Evolutionary conservation across 1,140 invertebrate species (phyloP).

Genomic region (Leucophenga varia): DNA sequence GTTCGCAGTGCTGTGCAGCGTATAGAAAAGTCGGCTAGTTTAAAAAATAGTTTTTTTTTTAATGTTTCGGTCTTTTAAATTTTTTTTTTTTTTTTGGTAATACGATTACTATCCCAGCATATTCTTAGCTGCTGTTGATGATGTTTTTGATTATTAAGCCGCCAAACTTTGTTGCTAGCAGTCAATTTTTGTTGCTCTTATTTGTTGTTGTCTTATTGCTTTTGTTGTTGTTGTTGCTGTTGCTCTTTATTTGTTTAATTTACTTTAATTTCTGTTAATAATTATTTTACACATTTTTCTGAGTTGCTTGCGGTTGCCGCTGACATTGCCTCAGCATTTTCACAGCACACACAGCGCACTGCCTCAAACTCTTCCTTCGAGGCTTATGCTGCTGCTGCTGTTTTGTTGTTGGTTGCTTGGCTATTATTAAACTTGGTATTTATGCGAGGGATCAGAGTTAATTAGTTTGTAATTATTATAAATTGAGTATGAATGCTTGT

Average conservation of each 20-base stretch:
- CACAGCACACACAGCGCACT: too few relatives aligned
- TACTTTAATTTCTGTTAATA: conserved; percentile 53
- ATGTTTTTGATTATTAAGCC: too few relatives aligned
- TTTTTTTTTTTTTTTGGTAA: conserved; percentile 7
- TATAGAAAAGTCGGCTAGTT: too few relatives aligned
- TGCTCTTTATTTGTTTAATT: conserved; percentile 27
- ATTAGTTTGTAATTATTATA: conserved; percentile 55
- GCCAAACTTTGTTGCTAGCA: too few relatives aligned
- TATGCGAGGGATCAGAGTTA: conserved; percentile 40
- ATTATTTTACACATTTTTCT: conserved; percentile 49
- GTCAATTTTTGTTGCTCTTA: too few relatives aligned
- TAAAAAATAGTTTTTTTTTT: too few relatives aligned
- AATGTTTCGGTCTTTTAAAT: conserved; percentile 3
- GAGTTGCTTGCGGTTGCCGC: conserved; percentile 40
- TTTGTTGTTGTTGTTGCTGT: conserved; percentile 5
- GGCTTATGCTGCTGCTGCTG: not conserved
- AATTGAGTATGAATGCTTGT: conserved; percentile 54
- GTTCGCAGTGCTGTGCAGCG: too few relatives aligned
- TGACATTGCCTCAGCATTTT: too few relatives aligned
- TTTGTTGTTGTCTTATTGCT: too few relatives aligned
- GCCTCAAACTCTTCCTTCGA: not conserved
- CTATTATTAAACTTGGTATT: conserved; percentile 4
- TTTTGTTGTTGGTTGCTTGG: conserved; percentile 26
- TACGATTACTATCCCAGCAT: too few relatives aligned
- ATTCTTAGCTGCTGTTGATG: too few relatives aligned